Conservation (phyloP, 2,797 vertebrate genomes). For the Myotis myotis region DNA sequence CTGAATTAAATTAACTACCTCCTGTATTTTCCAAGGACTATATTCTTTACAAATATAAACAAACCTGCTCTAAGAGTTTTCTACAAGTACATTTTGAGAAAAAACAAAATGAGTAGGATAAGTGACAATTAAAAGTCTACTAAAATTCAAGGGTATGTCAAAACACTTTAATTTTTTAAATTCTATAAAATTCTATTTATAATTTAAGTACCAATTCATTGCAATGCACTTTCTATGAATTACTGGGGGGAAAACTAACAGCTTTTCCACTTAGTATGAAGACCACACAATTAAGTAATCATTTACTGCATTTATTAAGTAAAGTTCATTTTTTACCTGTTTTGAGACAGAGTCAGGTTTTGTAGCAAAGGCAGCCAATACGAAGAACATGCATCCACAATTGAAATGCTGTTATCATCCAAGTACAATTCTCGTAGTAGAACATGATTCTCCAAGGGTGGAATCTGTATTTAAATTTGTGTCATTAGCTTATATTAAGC, state of each 20-base stretch:
- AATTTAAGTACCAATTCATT: background rate
- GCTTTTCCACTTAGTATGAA: background rate
- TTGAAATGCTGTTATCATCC: slow-evolving; percentile 93
- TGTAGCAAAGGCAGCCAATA: slow-evolving; percentile 94
- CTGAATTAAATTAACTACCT: slow-evolving; percentile 70
- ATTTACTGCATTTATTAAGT: background rate
- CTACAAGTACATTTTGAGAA: slow-evolving; percentile 18
- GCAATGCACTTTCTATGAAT: background rate
- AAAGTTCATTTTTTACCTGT: slow-evolving; percentile 87
- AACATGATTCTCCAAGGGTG: slow-evolving; percentile 91
- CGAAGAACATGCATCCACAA: slow-evolving; percentile 83
- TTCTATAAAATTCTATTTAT: background rate
- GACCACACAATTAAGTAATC: background rate
- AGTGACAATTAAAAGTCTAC: slow-evolving; percentile 33
- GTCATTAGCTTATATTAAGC: slow-evolving; percentile 44
- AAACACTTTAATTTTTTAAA: background rate
- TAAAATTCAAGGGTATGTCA: background rate
- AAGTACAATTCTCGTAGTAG: slow-evolving; percentile 92
- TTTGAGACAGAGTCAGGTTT: slow-evolving; percentile 88
- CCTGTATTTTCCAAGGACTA: slow-evolving; percentile 58
- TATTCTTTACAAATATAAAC: slow-evolving; percentile 70
- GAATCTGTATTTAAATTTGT: slow-evolving; percentile 85
- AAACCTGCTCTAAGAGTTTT: slow-evolving; percentile 36
- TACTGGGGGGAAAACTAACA: background rate
- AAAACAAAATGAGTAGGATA: slow-evolving; percentile 26